These are phyloP conservation scores for Etheostoma cragini DNA, from an alignment of 2,113 vertebrate genomes.

Conservation along the genomic window DNA sequence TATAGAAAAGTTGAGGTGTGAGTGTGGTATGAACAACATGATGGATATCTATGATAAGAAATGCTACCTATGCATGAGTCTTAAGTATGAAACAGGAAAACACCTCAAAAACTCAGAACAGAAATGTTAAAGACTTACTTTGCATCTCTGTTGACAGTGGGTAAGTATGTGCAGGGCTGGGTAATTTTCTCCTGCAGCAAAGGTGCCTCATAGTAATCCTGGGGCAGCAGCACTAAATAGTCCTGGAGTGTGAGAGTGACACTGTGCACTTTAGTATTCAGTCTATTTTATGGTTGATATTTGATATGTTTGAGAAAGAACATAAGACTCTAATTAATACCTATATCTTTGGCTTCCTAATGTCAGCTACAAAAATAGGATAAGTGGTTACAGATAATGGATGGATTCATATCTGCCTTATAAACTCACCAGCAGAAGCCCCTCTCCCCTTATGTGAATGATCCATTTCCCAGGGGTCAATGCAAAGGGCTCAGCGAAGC, in stretches of 20 bases:
- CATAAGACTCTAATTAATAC: not conserved
- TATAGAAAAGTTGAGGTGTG: not conserved
- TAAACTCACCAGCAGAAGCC: constrained; percentile 91
- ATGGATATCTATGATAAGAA: not conserved
- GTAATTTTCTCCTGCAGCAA: constrained; percentile 88
- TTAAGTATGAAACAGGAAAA: not conserved
- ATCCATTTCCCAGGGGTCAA: constrained; percentile 89
- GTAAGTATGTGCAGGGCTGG: constrained; percentile 85
- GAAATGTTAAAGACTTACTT: constrained; percentile 82
- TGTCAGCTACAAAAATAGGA: too few species aligned
- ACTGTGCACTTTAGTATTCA: not conserved
- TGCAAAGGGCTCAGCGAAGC: constrained; percentile 87
- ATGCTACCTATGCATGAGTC: not conserved
- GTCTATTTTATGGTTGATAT: not conserved
- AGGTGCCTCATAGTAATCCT: constrained; percentile 90
- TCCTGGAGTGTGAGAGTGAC: constrained; percentile 82
- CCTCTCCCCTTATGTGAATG: constrained; percentile 88
- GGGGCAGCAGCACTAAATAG: constrained; percentile 93
- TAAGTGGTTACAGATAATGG: too few species aligned
- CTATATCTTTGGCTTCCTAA: not conserved
- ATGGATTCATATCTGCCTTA: not conserved
- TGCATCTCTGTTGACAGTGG: constrained; percentile 59
- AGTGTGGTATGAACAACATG: not conserved
- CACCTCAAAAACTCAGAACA: not conserved
- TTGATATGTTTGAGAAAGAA: not conserved